Percentiles rank a stretch among this genome's conserved stretches.
Evolutionary conservation across 1,140 invertebrate species (phyloP).

Genomic region (Vanessa atalanta): DNA sequence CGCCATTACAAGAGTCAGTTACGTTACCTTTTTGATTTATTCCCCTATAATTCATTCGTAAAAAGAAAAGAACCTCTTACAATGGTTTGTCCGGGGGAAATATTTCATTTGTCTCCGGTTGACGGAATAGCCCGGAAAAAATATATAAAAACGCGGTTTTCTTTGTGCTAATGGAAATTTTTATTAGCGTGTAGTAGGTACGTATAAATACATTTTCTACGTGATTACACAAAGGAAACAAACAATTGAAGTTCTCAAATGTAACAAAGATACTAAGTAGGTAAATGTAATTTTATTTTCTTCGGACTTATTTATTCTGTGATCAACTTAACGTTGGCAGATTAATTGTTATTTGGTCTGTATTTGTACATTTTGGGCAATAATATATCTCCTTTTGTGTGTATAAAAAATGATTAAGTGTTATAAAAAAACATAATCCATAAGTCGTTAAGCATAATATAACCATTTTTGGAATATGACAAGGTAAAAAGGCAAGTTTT

Average conservation of each 20-base stretch:
- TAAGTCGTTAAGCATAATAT: too few species aligned
- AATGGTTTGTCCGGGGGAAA: not conserved
- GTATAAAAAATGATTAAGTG: too few species aligned
- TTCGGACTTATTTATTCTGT: too few species aligned
- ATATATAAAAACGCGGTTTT: slow-evolving; percentile 9
- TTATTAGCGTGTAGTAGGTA: not conserved
- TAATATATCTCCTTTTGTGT: too few species aligned
- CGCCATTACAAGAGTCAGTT: slow-evolving; percentile 1
- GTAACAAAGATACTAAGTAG: not conserved
- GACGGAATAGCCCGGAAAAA: slow-evolving; percentile 18
- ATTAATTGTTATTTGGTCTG: too few species aligned
- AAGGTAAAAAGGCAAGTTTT: not conserved
- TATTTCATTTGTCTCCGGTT: slow-evolving; percentile 26
- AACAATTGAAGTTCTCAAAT: too few species aligned
- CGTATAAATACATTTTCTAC: not conserved
- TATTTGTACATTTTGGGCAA: too few species aligned
- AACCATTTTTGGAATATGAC: too few species aligned
- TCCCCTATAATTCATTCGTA: slow-evolving; percentile 20
- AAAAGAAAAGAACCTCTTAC: slow-evolving; percentile 15
- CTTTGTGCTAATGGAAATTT: slow-evolving; percentile 19
- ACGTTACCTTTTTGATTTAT: slow-evolving; percentile 14
- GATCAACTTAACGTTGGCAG: too few species aligned
- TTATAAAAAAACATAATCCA: too few species aligned
- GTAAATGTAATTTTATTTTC: too few species aligned
- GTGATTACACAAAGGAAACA: not conserved